phyloP scores from a whole-genome alignment of 2,797 vertebrate genomes.

The Darevskia mixta region DNA sequence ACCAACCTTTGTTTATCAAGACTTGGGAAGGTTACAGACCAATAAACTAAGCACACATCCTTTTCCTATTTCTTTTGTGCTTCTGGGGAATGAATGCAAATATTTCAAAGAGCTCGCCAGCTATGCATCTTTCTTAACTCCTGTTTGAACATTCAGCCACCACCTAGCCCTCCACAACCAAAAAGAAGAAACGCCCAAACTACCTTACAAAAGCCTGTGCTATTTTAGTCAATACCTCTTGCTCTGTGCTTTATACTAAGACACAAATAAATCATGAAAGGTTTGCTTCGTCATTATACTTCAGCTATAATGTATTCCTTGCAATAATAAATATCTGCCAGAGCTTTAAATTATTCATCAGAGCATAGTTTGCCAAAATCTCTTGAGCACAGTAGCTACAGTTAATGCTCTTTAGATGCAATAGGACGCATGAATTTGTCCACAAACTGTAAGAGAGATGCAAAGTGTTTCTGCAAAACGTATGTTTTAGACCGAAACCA shows the following conservation, averaged over 20 bases:
- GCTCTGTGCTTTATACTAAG: slow-evolving; percentile 8
- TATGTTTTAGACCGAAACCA: neutral
- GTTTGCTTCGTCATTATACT: slow-evolving; percentile 36
- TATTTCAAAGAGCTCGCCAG: neutral
- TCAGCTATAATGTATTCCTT: slow-evolving; percentile 37
- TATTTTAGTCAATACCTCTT: slow-evolving; percentile 12
- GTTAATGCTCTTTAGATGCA: slow-evolving; percentile 4
- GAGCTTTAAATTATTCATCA: slow-evolving; percentile 47
- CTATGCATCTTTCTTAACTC: neutral
- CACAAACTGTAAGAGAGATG: neutral
- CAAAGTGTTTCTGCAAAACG: neutral
- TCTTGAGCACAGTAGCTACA: neutral
- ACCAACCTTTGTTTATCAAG: neutral
- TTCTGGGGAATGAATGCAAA: neutral
- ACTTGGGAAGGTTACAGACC: neutral
- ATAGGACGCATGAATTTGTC: neutral
- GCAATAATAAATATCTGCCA: slow-evolving; percentile 24
- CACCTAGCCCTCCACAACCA: neutral
- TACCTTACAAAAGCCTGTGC: neutral
- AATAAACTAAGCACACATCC: neutral
- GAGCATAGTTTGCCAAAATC: slow-evolving; percentile 41
- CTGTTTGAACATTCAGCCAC: neutral
- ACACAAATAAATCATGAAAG: slow-evolving; percentile 25
- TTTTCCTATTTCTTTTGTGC: slow-evolving; percentile 1
- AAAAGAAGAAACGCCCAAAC: neutral